A percentile compares a stretch with the other conserved stretches of the same genome.
phyloP scores from a whole-genome alignment of 1,140 invertebrate species.

The Brachionus angularis region DNA sequence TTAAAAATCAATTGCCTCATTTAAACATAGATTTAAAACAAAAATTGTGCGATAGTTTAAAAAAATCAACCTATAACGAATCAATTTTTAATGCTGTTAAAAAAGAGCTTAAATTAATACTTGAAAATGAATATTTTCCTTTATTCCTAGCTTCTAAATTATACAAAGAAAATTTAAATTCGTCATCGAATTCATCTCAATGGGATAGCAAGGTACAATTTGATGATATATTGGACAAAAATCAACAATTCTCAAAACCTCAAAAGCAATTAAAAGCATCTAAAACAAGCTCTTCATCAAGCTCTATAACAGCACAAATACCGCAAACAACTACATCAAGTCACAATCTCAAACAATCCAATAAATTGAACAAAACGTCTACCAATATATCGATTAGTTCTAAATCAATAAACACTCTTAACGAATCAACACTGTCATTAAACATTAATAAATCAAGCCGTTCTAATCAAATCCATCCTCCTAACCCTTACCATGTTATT shows the following conservation, averaged over 20 bases:
- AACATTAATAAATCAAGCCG: neutral
- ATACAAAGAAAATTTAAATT: neutral
- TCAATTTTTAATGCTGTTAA: conserved; percentile 28
- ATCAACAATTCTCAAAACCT: neutral
- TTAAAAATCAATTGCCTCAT: conserved; percentile 30
- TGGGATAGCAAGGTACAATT: too few relatives aligned
- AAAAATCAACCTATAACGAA: conserved; percentile 40
- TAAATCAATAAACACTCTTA: neutral
- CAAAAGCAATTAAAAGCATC: too few relatives aligned
- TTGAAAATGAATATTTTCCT: conserved; percentile 17
- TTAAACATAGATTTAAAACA: conserved; percentile 23
- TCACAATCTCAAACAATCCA: neutral
- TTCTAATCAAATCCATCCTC: neutral
- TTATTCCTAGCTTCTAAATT: conserved; percentile 21
- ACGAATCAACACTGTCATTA: neutral
- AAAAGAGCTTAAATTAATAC: conserved; percentile 8
- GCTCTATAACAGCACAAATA: too few relatives aligned
- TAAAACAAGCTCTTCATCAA: conserved; percentile 22
- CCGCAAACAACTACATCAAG: too few relatives aligned
- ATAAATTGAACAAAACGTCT: neutral
- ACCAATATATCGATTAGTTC: neutral
- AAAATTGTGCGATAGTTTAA: conserved; percentile 21
- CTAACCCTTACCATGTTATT: neutral
- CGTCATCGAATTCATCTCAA: too few relatives aligned
- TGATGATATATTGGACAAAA: conserved; percentile 1